phyloP scores from a whole-genome alignment of 2,888 invertebrate genomes.

The Mechanitis mazaeus region DNA sequence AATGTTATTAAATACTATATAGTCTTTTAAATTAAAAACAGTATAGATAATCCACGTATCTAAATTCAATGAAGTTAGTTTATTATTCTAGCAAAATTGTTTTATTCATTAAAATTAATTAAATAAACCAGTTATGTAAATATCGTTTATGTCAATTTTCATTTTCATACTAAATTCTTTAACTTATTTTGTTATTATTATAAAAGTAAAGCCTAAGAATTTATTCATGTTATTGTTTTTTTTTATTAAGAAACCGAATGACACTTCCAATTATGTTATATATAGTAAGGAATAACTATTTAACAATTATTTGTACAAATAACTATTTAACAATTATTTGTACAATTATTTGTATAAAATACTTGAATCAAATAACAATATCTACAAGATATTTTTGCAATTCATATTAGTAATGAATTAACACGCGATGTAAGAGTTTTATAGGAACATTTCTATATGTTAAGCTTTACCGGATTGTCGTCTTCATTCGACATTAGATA shows the following conservation, averaged over 20 bases:
- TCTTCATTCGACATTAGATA: constrained; percentile 27
- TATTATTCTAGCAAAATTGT: not conserved
- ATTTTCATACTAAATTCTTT: not conserved
- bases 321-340: too few relatives aligned
- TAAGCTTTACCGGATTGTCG: constrained; percentile 24
- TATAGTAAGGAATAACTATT: too few relatives aligned
- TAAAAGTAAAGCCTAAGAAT: not conserved
- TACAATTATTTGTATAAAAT: too few relatives aligned
- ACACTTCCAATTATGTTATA: too few relatives aligned
- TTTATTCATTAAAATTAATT: not conserved
- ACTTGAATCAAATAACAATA: not conserved
- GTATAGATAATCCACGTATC: not conserved
- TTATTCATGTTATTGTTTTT: too few relatives aligned
- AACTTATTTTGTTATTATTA: not conserved
- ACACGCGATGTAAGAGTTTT: constrained; percentile 14
- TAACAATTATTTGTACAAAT: too few relatives aligned
- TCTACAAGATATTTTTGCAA: constrained; percentile 10
- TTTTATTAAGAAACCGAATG: too few relatives aligned
- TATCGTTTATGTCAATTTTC: not conserved
- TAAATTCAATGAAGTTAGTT: not conserved
- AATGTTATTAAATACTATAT: too few relatives aligned
- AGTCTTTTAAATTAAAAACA: not conserved
- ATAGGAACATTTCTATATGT: constrained; percentile 23
- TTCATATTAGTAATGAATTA: constrained; percentile 14
- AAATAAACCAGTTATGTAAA: not conserved